These are phyloP conservation scores for Epinotia ramella DNA, from an alignment of 2,888 invertebrate genomes.

Conservation along the genomic window DNA sequence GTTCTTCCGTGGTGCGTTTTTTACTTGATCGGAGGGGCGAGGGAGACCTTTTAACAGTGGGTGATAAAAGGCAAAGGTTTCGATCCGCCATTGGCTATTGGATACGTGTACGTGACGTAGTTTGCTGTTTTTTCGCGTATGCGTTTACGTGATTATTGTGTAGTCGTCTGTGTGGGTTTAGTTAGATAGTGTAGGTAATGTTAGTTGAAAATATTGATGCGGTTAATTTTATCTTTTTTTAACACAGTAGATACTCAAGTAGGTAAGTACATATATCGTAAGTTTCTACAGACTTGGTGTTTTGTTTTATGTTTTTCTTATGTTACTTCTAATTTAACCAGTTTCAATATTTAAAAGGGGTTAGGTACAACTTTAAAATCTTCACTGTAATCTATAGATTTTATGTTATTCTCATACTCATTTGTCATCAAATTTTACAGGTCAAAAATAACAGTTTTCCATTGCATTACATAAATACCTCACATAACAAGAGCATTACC, in stretches of 20 bases:
- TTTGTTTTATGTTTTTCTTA: too few species aligned
- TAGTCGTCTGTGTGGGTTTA: constrained; percentile 25
- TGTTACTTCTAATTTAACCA: too few species aligned
- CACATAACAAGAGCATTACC: not conserved
- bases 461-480: too few species aligned
- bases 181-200: not conserved
- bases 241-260: not conserved
- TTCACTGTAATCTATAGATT: too few species aligned
- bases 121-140: constrained; percentile 77
- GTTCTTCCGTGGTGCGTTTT: constrained; percentile 40
- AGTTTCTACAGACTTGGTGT: too few species aligned
- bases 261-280: not conserved
- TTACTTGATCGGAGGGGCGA: constrained; percentile 48
- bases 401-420: too few species aligned
- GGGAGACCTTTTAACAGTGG: constrained; percentile 53
- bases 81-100: constrained; percentile 80
- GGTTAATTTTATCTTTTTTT: not conserved
- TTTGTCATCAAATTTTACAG: too few species aligned
- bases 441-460: too few species aligned
- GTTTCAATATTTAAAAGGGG: too few species aligned
- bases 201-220: constrained; percentile 6
- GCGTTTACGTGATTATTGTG: constrained; percentile 54
- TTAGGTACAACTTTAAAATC: too few species aligned
- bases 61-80: constrained; percentile 65
- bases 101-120: constrained; percentile 76